Evolutionary conservation across 2,888 invertebrate genomes (phyloP).

Genomic region (Trissolcus brochymenae): DNA sequence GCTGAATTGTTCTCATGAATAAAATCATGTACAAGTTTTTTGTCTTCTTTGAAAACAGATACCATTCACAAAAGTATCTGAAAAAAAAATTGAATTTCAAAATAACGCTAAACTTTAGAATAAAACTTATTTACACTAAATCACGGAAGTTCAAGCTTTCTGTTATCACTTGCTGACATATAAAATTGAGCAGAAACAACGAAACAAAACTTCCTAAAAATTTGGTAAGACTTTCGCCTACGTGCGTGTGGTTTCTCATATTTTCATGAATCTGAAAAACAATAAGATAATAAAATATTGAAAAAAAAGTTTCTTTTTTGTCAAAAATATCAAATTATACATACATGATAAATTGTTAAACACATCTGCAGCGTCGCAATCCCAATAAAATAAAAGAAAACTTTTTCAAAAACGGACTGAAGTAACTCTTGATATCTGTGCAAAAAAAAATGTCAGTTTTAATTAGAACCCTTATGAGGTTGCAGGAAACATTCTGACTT

Average conservation of each 20-base stretch:
- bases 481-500: background rate
- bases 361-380: background rate
- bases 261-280: background rate
- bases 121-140: background rate
- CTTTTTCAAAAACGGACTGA: background rate
- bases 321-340: background rate
- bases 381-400: background rate
- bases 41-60: background rate
- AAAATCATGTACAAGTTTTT: conserved; percentile 1
- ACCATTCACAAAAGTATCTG: conserved; percentile 6
- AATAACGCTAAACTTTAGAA: too few species aligned
- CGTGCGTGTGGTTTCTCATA: background rate
- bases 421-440: background rate
- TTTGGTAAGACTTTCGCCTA: background rate
- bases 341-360: background rate
- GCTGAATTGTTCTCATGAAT: background rate
- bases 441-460: background rate
- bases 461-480: background rate
- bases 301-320: too few species aligned
- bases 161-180: background rate
- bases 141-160: background rate
- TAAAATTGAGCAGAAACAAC: background rate
- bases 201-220: background rate
- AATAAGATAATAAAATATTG: background rate
- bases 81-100: background rate